Evolutionary conservation across 2,113 vertebrate species (phyloP).

Genomic region (Motacilla alba): DNA sequence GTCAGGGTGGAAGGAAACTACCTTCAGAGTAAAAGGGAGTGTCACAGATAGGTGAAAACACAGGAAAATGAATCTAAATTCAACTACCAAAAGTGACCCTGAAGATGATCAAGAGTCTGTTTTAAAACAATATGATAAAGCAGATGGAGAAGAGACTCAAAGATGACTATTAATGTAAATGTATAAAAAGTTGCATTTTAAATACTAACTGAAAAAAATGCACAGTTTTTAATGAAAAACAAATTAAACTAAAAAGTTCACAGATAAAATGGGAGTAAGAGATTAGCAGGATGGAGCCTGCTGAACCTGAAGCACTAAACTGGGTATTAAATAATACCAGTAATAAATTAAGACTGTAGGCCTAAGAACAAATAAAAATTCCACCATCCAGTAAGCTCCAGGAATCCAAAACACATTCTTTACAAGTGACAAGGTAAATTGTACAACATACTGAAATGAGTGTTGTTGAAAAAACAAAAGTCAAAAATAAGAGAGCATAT

Average conservation of each 20-base stretch:
- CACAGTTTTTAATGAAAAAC: not conserved
- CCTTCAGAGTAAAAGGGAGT: not conserved
- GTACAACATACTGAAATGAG: not conserved
- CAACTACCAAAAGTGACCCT: not conserved
- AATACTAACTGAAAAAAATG: not conserved
- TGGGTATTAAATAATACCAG: not conserved
- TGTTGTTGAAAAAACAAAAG: not conserved
- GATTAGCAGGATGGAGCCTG: not conserved
- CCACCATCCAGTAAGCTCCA: not conserved
- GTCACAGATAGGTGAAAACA: not conserved
- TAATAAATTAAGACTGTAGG: not conserved
- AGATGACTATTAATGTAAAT: not conserved
- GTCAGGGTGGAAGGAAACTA: not conserved
- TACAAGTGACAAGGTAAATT: not conserved
- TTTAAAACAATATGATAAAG: not conserved
- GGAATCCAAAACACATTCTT: not conserved
- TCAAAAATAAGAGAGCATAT: not conserved
- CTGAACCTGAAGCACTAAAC: not conserved
- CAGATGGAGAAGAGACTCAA: not conserved
- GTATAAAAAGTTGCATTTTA: not conserved
- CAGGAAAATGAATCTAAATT: not conserved
- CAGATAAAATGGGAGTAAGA: not conserved
- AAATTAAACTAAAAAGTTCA: not conserved
- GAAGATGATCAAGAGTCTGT: not conserved
- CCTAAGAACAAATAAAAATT: not conserved